phyloP scores from a whole-genome alignment of 2,797 vertebrate genomes.

The Sebastes itinus region DNA sequence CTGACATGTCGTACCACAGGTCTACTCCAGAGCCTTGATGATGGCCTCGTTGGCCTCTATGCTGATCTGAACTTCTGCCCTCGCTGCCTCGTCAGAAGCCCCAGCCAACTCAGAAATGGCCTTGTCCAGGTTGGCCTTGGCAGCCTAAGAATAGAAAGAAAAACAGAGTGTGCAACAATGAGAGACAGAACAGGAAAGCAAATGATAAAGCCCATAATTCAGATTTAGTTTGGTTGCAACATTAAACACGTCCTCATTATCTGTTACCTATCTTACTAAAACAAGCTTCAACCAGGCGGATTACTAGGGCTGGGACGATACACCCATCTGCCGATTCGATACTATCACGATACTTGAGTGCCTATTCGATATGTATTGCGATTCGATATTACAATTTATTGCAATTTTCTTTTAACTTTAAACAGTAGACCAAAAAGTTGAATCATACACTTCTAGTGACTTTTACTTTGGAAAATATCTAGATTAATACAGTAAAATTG shows the following conservation, averaged over 20 bases:
- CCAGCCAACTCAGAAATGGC: conserved; percentile 85
- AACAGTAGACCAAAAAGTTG: no score
- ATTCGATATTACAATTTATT: no score
- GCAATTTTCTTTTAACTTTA: no score
- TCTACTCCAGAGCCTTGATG: conserved; percentile 93
- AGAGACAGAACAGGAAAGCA: background rate
- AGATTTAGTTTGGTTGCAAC: background rate
- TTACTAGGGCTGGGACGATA: no score
- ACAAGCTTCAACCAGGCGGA: background rate
- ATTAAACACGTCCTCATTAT: background rate
- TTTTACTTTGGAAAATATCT: no score
- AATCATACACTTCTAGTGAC: no score
- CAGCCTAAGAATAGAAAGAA: conserved; percentile 76
- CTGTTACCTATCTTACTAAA: background rate
- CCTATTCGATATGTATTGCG: no score
- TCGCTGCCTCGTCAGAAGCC: conserved; percentile 81
- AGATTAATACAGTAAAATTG: no score
- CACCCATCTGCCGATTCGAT: no score
- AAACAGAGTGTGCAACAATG: background rate
- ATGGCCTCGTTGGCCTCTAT: conserved; percentile 94
- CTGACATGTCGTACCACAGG: conserved; percentile 44
- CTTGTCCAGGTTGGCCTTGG: conserved; percentile 93
- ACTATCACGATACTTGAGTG: no score
- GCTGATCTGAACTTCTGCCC: conserved; percentile 90
- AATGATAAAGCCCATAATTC: background rate